These are phyloP conservation scores for Acrocera orbiculus DNA, from an alignment of 2,888 invertebrate genomes.

Conservation along the genomic window DNA sequence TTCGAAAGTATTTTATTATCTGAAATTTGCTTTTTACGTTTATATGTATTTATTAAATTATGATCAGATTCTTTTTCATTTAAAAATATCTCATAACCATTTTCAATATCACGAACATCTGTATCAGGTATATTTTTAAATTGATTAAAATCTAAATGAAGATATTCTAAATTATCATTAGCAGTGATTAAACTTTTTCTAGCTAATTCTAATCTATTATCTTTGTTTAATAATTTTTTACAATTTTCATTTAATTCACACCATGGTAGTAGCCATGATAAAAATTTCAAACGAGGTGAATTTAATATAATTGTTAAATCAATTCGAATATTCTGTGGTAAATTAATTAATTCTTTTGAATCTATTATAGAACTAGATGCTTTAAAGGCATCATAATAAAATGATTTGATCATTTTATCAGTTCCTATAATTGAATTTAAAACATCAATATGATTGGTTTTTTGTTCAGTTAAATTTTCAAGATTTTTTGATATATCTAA, in stretches of 20 bases:
- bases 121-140: slow-evolving; percentile 37
- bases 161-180: slow-evolving; percentile 32
- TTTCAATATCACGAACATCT: slow-evolving; percentile 15
- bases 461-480: neutral
- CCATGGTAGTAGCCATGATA: slow-evolving; percentile 43
- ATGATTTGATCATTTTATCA: slow-evolving; percentile 12
- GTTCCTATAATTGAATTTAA: slow-evolving; percentile 19
- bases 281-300: slow-evolving; percentile 39
- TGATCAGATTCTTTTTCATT: no score
- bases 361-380: slow-evolving; percentile 31
- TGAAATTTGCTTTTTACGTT: no score
- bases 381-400: slow-evolving; percentile 18
- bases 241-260: slow-evolving; percentile 36
- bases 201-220: slow-evolving; percentile 16
- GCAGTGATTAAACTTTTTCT: slow-evolving; percentile 9
- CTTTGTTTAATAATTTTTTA: slow-evolving; percentile 31
- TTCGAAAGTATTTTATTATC: no score
- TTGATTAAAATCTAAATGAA: slow-evolving; percentile 43
- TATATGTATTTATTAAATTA: no score
- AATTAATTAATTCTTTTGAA: slow-evolving; percentile 25
- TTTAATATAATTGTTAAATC: slow-evolving; percentile 41
- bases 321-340: slow-evolving; percentile 37
- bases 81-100: slow-evolving; percentile 13
- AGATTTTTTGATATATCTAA: no score
- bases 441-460: slow-evolving; percentile 17